Percentiles rank a stretch among this genome's conserved stretches.
These are phyloP conservation scores for Callosobruchus maculatus DNA, from an alignment of 2,888 invertebrate genomes.

Conservation along the genomic window DNA sequence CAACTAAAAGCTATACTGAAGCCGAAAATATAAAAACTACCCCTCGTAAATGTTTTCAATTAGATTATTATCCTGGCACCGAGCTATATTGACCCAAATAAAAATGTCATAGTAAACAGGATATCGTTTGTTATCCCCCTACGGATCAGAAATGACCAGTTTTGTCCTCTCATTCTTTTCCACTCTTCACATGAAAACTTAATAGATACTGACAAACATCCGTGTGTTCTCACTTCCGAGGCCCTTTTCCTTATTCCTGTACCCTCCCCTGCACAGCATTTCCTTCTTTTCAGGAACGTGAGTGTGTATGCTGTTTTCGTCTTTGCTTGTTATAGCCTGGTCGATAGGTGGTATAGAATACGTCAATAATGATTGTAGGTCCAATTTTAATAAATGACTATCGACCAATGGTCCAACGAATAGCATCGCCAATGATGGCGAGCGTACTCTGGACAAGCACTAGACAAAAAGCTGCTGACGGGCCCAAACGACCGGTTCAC, in stretches of 20 bases:
- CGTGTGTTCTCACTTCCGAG: conserved; percentile 31
- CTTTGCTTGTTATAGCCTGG: not conserved
- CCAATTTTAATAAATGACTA: no score
- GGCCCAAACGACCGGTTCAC: no score
- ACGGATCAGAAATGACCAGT: not conserved
- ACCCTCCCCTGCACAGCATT: not conserved
- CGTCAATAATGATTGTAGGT: no score
- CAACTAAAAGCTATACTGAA: no score
- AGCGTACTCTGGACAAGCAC: no score
- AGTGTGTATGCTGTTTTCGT: not conserved
- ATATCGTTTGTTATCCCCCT: not conserved
- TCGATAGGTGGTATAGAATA: not conserved
- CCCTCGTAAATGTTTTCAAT: not conserved
- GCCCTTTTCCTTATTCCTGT: conserved; percentile 27
- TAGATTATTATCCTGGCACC: not conserved
- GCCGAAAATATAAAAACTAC: no score
- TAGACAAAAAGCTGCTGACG: no score
- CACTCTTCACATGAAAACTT: not conserved
- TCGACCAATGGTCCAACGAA: no score
- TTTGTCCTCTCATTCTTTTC: not conserved
- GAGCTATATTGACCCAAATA: not conserved
- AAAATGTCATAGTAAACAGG: not conserved
- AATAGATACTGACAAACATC: not conserved
- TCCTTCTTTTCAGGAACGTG: conserved; percentile 11
- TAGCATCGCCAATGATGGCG: no score